Conservation (phyloP, 2,888 invertebrate species). For the Clepsis dumicolana region DNA sequence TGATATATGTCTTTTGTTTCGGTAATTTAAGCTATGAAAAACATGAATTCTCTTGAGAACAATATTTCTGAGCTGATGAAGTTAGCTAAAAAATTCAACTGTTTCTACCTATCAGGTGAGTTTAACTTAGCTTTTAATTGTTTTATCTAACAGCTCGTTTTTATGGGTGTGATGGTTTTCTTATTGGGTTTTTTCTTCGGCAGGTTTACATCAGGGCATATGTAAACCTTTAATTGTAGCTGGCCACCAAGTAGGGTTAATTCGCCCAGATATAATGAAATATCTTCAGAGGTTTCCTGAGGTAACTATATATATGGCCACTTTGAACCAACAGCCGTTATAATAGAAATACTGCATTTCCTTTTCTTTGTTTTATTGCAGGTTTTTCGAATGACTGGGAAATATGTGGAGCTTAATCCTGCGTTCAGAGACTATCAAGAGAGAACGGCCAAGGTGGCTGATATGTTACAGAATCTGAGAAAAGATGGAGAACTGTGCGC, state of each 20-base stretch:
- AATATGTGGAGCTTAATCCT: constrained; percentile 93
- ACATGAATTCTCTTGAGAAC: constrained; percentile 79
- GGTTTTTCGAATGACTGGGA: constrained; percentile 91
- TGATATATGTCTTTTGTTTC: constrained; percentile 11
- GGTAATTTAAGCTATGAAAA: constrained; percentile 74
- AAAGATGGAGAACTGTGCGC: constrained; percentile 92
- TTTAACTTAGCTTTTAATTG: background rate
- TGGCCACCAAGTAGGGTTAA: constrained; percentile 95
- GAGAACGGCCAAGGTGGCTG: constrained; percentile 91
- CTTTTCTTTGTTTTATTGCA: constrained; percentile 52
- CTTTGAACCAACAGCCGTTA: constrained; percentile 57
- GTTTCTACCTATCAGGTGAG: constrained; percentile 94
- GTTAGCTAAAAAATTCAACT: constrained; percentile 95
- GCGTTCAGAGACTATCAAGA: constrained; percentile 95
- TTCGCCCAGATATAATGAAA: constrained; percentile 93
- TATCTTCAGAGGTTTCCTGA: constrained; percentile 93
- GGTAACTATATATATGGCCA: constrained; percentile 84
- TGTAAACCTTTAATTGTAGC: constrained; percentile 95
- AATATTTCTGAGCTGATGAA: constrained; percentile 88
- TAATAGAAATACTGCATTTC: background rate
- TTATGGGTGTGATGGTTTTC: background rate
- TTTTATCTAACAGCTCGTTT: background rate
- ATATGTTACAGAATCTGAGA: constrained; percentile 91
- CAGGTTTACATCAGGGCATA: constrained; percentile 91
- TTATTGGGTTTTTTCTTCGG: constrained; percentile 50